Percentiles rank a stretch among this genome's conserved stretches.
phyloP scores from a whole-genome alignment of 2,888 invertebrate genomes.

The Lasius platythorax region DNA sequence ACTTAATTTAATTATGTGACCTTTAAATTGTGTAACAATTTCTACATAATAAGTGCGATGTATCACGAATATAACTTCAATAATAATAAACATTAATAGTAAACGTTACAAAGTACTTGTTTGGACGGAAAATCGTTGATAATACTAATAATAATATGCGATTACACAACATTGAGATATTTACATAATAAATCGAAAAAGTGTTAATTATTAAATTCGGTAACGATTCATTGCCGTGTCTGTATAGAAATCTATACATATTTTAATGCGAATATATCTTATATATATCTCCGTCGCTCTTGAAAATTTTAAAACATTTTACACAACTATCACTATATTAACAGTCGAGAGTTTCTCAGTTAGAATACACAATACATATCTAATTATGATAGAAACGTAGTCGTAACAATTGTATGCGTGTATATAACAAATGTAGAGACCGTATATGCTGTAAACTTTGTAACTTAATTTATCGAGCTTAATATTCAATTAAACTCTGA shows the following conservation, averaged over 20 bases:
- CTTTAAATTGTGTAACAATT: conserved; percentile 25
- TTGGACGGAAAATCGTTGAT: conserved; percentile 46
- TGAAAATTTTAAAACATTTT: conserved; percentile 18
- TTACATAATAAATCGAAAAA: conserved; percentile 12
- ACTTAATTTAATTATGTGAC: conserved; percentile 4
- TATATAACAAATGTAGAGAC: neutral
- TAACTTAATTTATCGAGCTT: conserved; percentile 11
- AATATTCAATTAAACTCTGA: conserved; percentile 26
- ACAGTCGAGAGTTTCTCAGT: neutral
- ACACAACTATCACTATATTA: neutral
- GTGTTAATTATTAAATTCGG: conserved; percentile 28
- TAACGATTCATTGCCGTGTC: conserved; percentile 31
- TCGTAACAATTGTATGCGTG: neutral
- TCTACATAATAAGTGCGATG: conserved; percentile 6
- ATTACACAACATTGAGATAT: conserved; percentile 24
- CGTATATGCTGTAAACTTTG: neutral
- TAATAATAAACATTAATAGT: conserved; percentile 24
- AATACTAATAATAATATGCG: conserved; percentile 19
- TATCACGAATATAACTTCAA: neutral
- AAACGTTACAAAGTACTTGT: conserved; percentile 45
- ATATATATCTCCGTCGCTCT: neutral
- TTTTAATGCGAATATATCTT: neutral
- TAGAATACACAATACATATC: neutral
- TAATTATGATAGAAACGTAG: neutral
- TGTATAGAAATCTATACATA: conserved; percentile 34